phyloP scores from a whole-genome alignment of 2,113 vertebrate genomes.

The Ranitomeya variabilis region DNA sequence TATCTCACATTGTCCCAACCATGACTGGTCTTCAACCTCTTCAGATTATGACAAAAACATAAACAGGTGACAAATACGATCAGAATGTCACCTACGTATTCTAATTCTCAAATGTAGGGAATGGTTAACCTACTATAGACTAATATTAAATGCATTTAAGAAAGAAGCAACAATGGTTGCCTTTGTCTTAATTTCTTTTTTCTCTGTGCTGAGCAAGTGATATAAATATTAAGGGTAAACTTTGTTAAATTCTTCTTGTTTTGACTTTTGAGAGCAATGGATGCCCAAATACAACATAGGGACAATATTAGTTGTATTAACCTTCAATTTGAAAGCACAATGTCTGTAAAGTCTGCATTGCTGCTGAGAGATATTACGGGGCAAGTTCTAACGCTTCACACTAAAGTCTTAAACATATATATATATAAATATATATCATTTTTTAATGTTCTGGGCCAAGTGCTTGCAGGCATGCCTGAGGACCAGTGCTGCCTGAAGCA shows the following conservation, averaged over 20 bases:
- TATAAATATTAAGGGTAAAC: neutral
- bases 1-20: too few species aligned
- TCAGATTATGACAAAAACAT: too few species aligned
- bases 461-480: slow-evolving; percentile 39
- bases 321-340: slow-evolving; percentile 9
- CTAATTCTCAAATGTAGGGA: too few species aligned
- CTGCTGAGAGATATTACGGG: slow-evolving; percentile 12
- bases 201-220: neutral
- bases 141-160: too few species aligned
- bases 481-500: slow-evolving; percentile 36
- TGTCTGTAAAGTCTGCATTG: slow-evolving; percentile 24
- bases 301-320: neutral
- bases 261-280: neutral
- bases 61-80: too few species aligned
- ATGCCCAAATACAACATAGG: neutral
- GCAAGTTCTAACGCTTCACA: slow-evolving; percentile 22
- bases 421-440: slow-evolving; percentile 38
- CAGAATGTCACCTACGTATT: too few species aligned
- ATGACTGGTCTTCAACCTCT: too few species aligned
- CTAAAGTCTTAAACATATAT: slow-evolving; percentile 25
- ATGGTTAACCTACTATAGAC: too few species aligned
- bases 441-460: slow-evolving; percentile 32
- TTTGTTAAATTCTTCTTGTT: neutral
- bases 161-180: too few species aligned
- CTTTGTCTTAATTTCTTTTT: too few species aligned